phyloP scores from a whole-genome alignment of 1,140 invertebrate species.

The Bombyx mandarina region DNA sequence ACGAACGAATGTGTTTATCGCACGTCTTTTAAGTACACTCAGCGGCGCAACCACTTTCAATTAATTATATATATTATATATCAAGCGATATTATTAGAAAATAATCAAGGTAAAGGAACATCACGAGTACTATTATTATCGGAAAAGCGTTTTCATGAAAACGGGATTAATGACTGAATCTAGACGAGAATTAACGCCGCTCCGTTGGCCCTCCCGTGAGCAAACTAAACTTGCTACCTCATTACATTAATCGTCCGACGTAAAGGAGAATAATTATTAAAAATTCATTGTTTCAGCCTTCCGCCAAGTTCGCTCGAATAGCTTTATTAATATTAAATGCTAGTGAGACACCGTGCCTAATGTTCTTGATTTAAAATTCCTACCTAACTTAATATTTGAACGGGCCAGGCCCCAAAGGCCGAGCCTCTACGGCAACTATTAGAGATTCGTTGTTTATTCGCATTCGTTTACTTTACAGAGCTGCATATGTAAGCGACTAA shows the following conservation, averaged over 20 bases:
- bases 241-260: slow-evolving; percentile 39
- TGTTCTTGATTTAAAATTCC: slow-evolving; percentile 63
- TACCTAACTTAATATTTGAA: slow-evolving; percentile 66
- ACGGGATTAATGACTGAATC: slow-evolving; percentile 27
- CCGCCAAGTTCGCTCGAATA: slow-evolving; percentile 38
- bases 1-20: too few species aligned
- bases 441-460: slow-evolving; percentile 33
- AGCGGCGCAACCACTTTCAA: too few species aligned
- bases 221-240: slow-evolving; percentile 38
- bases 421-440: slow-evolving; percentile 33
- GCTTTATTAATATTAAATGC: slow-evolving; percentile 65
- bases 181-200: slow-evolving; percentile 30
- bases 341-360: slow-evolving; percentile 46
- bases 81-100: too few species aligned
- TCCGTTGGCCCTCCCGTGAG: slow-evolving; percentile 21
- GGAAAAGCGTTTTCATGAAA: too few species aligned
- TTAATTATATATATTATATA: too few species aligned
- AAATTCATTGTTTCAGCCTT: slow-evolving; percentile 54
- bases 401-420: slow-evolving; percentile 32
- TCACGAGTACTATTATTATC: too few species aligned
- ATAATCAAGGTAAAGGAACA: too few species aligned
- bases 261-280: slow-evolving; percentile 57
- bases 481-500: slow-evolving; percentile 16
- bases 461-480: slow-evolving; percentile 40
- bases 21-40: too few species aligned